phyloP scores from a whole-genome alignment of 2,797 vertebrate genomes.

The Pipistrellus pipistrellus region DNA sequence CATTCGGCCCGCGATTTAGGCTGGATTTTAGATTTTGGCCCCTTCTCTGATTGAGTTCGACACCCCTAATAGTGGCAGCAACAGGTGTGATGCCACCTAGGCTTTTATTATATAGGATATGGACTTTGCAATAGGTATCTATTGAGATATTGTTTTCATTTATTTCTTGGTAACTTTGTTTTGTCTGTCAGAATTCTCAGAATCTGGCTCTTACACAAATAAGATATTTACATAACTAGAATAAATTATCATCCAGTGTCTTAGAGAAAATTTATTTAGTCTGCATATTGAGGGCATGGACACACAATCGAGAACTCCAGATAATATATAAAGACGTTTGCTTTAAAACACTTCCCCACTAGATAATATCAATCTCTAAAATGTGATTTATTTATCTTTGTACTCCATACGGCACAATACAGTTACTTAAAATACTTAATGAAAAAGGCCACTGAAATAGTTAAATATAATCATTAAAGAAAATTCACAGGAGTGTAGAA shows the following conservation, averaged over 20 bases:
- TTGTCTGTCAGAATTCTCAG: not conserved
- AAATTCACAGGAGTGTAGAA: not conserved
- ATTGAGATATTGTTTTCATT: not conserved
- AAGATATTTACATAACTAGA: not conserved
- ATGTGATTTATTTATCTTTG: not conserved
- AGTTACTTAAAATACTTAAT: constrained; percentile 1
- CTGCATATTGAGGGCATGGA: not conserved
- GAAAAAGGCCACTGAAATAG: not conserved
- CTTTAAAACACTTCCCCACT: not conserved
- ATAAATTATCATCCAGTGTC: not conserved
- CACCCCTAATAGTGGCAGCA: no score
- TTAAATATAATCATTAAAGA: constrained; percentile 1
- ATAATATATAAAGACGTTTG: no score
- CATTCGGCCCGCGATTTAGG: no score
- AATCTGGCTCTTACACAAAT: not conserved
- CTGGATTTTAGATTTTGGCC: no score
- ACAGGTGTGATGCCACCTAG: no score
- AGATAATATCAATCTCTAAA: not conserved
- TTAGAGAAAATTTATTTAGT: not conserved
- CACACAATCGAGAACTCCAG: not conserved
- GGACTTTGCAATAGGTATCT: not conserved
- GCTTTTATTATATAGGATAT: no score
- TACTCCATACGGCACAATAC: not conserved
- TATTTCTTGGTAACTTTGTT: not conserved
- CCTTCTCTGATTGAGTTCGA: no score